Evolutionary conservation across 2,888 invertebrate genomes (phyloP).

Genomic region (Sminthurides aquaticus): DNA sequence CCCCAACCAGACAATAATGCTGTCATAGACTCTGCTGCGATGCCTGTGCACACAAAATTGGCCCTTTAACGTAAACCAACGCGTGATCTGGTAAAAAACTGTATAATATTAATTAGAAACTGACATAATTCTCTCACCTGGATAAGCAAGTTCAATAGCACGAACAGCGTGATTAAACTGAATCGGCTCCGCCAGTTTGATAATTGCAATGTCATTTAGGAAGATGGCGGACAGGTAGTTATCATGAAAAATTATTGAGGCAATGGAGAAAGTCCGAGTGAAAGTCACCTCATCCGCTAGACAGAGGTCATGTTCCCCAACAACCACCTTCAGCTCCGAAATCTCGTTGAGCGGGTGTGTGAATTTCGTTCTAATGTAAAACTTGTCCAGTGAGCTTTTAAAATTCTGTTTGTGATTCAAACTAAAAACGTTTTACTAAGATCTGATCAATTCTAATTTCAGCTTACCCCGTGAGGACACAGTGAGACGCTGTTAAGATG

Average conservation of each 20-base stretch:
- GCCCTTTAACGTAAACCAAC: too few species aligned
- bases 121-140: too few species aligned
- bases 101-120: conserved; percentile 5
- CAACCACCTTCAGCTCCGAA: conserved; percentile 29
- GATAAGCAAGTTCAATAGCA: conserved; percentile 27
- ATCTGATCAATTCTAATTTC: too few species aligned
- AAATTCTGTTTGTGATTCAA: too few species aligned
- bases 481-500: conserved; percentile 33
- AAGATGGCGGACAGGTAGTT: conserved; percentile 36
- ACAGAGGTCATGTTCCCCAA: conserved; percentile 36
- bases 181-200: conserved; percentile 27
- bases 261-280: conserved; percentile 25
- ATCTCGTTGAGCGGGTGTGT: conserved; percentile 29
- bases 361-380: conserved; percentile 24
- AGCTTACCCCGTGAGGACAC: conserved; percentile 33
- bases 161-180: conserved; percentile 31
- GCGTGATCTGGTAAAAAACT: conserved; percentile 3
- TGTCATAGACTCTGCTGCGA: conserved; percentile 14
- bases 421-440: too few species aligned
- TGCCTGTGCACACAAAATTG: too few species aligned
- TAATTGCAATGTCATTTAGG: conserved; percentile 35
- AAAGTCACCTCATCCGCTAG: conserved; percentile 24
- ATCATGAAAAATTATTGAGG: conserved; percentile 28
- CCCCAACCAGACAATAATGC: conserved; percentile 35
- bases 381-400: too few species aligned